A percentile compares a stretch with the other conserved stretches of the same genome.
These are phyloP conservation scores for Eupithecia exiguata DNA, from an alignment of 2,888 invertebrate genomes.

Conservation along the genomic window DNA sequence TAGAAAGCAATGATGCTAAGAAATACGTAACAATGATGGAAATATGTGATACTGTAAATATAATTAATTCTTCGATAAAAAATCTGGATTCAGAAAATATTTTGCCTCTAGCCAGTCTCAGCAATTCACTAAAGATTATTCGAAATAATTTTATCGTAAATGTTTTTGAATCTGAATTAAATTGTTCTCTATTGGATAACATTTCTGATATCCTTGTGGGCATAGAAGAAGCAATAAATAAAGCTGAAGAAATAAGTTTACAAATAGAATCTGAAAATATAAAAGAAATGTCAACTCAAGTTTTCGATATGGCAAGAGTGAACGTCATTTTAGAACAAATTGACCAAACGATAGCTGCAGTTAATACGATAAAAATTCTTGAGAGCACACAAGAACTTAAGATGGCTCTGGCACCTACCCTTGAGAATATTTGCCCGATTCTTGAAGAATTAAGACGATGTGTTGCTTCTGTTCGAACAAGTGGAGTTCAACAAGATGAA, in stretches of 20 bases:
- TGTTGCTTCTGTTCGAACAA: conserved; percentile 62
- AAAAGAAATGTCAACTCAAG: conserved; percentile 52
- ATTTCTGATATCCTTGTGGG: conserved; percentile 61
- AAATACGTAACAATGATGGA: conserved; percentile 72
- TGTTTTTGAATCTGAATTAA: conserved; percentile 67
- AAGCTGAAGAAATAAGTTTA: conserved; percentile 62
- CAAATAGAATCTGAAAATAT: conserved; percentile 65
- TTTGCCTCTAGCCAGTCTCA: conserved; percentile 64
- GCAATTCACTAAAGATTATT: conserved; percentile 68
- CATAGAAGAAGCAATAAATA: conserved; percentile 67
- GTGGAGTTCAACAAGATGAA: conserved; percentile 53
- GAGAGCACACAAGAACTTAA: conserved; percentile 59
- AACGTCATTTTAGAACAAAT: conserved; percentile 65
- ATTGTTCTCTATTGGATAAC: conserved; percentile 62
- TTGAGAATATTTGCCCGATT: conserved; percentile 67
- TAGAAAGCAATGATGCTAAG: conserved; percentile 76
- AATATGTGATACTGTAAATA: conserved; percentile 71
- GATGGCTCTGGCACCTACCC: conserved; percentile 49
- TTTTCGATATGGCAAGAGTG: conserved; percentile 54
- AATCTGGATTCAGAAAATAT: conserved; percentile 60
- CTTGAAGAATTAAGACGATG: conserved; percentile 69
- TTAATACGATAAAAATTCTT: conserved; percentile 60
- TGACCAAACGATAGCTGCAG: conserved; percentile 67
- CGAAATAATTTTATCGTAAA: conserved; percentile 63
- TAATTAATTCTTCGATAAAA: conserved; percentile 66